phyloP scores from a whole-genome alignment of 2,113 vertebrate genomes.

The Corvus moneduloides region DNA sequence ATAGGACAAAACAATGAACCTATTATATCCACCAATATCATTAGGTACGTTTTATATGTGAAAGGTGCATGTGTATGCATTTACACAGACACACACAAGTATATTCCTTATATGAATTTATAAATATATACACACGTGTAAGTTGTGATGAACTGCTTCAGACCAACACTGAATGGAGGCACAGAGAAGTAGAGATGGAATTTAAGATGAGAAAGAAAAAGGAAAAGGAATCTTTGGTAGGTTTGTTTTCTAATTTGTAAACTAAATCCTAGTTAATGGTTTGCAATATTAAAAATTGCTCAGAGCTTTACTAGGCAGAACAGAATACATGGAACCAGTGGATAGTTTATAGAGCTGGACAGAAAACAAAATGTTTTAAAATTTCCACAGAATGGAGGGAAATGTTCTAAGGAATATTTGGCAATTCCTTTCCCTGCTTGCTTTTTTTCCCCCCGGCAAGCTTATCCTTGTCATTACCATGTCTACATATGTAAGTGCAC shows the following conservation, averaged over 20 bases:
- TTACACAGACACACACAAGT: background rate
- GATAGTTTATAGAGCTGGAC: background rate
- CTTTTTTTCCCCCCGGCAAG: background rate
- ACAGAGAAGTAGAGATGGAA: background rate
- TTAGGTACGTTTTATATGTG: background rate
- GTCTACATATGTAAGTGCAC: background rate
- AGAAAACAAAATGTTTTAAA: background rate
- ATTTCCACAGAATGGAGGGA: background rate
- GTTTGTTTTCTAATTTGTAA: background rate
- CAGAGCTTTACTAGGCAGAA: background rate
- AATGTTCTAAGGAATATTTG: background rate
- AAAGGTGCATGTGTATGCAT: background rate
- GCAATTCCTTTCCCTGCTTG: background rate
- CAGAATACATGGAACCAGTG: background rate
- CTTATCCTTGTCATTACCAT: background rate
- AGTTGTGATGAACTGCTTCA: background rate
- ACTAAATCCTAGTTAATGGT: background rate
- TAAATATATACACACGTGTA: background rate
- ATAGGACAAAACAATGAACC: background rate
- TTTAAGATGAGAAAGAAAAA: background rate
- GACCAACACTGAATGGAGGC: background rate
- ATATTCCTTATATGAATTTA: background rate
- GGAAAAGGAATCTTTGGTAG: background rate
- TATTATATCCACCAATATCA: background rate
- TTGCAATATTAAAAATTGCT: background rate